These are phyloP conservation scores for Leptinotarsa peninsularis DNA, from an alignment of 2,888 invertebrate species.

Conservation along the genomic window DNA sequence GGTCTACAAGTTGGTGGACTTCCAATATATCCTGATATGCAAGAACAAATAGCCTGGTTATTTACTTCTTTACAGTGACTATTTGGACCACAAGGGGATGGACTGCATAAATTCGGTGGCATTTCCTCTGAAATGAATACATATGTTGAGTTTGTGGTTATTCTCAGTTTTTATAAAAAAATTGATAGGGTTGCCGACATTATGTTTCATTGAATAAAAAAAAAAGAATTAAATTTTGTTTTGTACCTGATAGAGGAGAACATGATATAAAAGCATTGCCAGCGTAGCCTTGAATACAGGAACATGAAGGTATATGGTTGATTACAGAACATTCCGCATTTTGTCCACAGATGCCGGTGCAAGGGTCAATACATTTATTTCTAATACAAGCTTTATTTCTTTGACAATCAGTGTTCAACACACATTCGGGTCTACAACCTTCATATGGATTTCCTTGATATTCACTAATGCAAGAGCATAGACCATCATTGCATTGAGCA, in stretches of 20 bases:
- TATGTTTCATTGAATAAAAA: no score
- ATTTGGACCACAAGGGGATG: constrained; percentile 81
- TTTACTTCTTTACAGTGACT: constrained; percentile 77
- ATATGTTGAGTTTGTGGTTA: background rate
- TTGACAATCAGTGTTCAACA: constrained; percentile 72
- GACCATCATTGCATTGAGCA: constrained; percentile 68
- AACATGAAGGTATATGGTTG: constrained; percentile 72
- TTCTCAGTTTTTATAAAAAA: background rate
- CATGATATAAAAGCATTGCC: constrained; percentile 81
- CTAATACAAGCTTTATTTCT: constrained; percentile 72
- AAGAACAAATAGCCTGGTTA: constrained; percentile 77
- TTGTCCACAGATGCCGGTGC: constrained; percentile 73
- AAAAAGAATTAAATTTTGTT: constrained; percentile 5
- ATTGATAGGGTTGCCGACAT: no score
- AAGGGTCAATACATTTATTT: constrained; percentile 73
- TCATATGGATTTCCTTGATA: constrained; percentile 69
- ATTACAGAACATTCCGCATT: constrained; percentile 72
- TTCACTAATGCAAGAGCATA: constrained; percentile 66
- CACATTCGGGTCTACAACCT: constrained; percentile 73
- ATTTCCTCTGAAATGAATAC: constrained; percentile 57
- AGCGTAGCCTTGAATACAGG: constrained; percentile 73
- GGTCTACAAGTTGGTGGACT: constrained; percentile 80
- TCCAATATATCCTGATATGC: constrained; percentile 74
- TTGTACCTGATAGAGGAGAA: constrained; percentile 70
- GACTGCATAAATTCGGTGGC: constrained; percentile 76